Evolutionary conservation across 2,888 invertebrate genomes (phyloP).

Genomic region (Agonum fuliginosum): DNA sequence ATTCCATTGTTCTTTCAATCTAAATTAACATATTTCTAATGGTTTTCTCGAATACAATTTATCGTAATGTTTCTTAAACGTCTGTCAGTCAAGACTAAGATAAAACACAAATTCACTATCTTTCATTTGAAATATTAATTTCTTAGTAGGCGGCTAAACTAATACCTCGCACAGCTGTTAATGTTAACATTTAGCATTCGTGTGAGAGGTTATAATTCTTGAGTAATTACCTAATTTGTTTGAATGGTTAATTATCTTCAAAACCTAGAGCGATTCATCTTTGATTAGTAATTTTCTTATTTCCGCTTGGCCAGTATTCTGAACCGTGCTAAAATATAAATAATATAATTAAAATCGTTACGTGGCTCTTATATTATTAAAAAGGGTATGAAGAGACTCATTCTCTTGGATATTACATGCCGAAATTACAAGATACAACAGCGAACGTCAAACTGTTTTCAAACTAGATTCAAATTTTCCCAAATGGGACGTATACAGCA

Average conservation of each 20-base stretch:
- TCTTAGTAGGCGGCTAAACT: constrained; percentile 28
- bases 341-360: constrained; percentile 70
- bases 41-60: constrained; percentile 1
- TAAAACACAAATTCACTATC: constrained; percentile 15
- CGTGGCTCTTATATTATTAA: constrained; percentile 44
- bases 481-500: too few relatives aligned
- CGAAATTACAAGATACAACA: constrained; percentile 42
- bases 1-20: constrained; percentile 11
- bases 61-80: constrained; percentile 24
- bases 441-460: constrained; percentile 17
- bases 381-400: not conserved
- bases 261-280: not conserved
- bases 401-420: constrained; percentile 29
- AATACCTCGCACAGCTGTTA: constrained; percentile 16
- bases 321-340: constrained; percentile 68
- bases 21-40: constrained; percentile 39
- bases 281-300: constrained; percentile 34
- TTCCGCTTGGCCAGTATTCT: constrained; percentile 48
- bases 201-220: not conserved
- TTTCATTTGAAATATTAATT: constrained; percentile 25
- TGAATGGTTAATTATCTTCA: constrained; percentile 17
- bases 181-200: not conserved
- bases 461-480: not conserved
- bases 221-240: constrained; percentile 11
- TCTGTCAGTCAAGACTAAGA: constrained; percentile 31